Evolutionary conservation across 2,888 invertebrate genomes (phyloP).

Genomic region (Erannis defoliaria): DNA sequence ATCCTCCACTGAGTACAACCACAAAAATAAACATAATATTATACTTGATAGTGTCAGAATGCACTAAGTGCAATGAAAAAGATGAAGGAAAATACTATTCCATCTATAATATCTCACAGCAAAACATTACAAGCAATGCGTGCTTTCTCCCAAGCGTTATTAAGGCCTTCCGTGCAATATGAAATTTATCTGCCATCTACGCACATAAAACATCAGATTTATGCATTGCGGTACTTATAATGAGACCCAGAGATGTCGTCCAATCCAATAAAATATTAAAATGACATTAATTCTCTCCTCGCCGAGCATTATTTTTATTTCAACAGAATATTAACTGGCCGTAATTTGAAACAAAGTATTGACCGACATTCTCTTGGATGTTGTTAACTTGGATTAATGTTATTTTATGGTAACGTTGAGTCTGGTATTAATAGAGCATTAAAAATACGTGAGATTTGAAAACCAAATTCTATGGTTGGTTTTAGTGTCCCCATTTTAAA

Average conservation of each 20-base stretch:
- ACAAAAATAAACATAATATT: too few relatives aligned
- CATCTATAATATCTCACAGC: too few relatives aligned
- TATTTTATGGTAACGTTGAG: conserved; percentile 37
- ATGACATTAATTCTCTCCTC: conserved; percentile 66
- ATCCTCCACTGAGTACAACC: too few relatives aligned
- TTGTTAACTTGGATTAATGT: conserved; percentile 37
- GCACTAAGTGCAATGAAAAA: too few relatives aligned
- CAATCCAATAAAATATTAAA: conserved; percentile 74
- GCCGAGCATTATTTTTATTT: conserved; percentile 63
- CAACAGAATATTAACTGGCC: conserved; percentile 58
- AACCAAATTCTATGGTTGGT: conserved; percentile 32
- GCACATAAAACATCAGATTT: conserved; percentile 75
- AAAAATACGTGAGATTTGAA: conserved; percentile 47
- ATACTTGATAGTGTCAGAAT: too few relatives aligned
- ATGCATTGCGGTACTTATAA: conserved; percentile 68
- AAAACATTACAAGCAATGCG: conserved; percentile 22
- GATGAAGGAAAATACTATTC: too few relatives aligned
- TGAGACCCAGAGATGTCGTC: conserved; percentile 67
- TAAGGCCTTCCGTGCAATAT: conserved; percentile 44
- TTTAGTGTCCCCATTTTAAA: conserved; percentile 17
- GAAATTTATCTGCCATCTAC: conserved; percentile 73
- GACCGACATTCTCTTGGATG: conserved; percentile 40
- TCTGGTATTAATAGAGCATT: conserved; percentile 34
- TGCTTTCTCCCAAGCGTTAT: conserved; percentile 52
- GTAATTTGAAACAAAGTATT: conserved; percentile 55